These are phyloP conservation scores for Indicator maculatus DNA, from an alignment of 2,113 vertebrate species.

Conservation along the genomic window DNA sequence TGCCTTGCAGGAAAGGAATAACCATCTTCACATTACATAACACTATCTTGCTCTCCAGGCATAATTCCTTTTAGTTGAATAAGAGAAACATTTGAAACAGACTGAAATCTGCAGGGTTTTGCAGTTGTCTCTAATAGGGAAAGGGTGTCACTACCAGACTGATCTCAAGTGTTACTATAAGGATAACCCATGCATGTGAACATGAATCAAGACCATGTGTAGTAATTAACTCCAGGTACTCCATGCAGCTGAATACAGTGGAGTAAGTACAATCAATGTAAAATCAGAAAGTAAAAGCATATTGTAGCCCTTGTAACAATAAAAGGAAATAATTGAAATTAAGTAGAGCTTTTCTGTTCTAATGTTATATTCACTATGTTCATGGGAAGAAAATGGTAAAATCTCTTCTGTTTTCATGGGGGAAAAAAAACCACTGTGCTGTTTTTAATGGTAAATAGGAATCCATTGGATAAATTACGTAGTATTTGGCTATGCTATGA, in stretches of 20 bases:
- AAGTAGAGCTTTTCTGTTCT: not conserved
- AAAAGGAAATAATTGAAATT: not conserved
- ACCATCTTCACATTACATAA: not conserved
- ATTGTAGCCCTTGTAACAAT: not conserved
- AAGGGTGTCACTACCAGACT: not conserved
- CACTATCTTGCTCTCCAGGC: not conserved
- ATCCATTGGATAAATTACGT: not conserved
- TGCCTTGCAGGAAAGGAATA: not conserved
- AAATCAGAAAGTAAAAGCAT: not conserved
- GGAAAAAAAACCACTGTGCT: not conserved
- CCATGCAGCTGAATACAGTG: not conserved
- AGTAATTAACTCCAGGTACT: not conserved
- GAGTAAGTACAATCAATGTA: not conserved
- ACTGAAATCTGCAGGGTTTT: not conserved
- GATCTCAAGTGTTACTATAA: not conserved
- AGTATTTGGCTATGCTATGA: not conserved
- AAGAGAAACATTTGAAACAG: not conserved
- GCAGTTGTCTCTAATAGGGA: not conserved
- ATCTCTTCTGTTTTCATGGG: not conserved
- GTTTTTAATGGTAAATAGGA: not conserved
- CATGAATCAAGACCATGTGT: too few species aligned
- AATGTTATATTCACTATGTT: not conserved
- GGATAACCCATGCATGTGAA: not conserved
- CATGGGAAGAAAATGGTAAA: not conserved
- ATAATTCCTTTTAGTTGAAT: not conserved